Conservation (phyloP, 2,888 invertebrate genomes). For the Dione juno region DNA sequence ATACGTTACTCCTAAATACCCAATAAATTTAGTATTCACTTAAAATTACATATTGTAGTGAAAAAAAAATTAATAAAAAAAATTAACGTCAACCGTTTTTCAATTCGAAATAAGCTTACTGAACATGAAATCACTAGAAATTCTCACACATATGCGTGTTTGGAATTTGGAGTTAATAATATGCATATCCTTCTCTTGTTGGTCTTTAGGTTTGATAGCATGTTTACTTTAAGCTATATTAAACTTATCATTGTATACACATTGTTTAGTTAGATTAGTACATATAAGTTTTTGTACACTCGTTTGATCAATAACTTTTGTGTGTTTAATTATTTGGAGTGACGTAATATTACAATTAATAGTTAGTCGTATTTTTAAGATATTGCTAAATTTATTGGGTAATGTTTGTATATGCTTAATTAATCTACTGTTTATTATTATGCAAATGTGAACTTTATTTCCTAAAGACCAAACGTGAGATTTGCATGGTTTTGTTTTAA, state of each 20-base stretch:
- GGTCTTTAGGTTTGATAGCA: constrained; percentile 78
- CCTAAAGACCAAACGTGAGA: constrained; percentile 84
- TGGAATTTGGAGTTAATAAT: constrained; percentile 41
- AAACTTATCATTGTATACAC: constrained; percentile 3
- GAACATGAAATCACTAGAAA: constrained; percentile 77
- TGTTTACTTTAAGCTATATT: constrained; percentile 47
- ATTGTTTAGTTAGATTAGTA: constrained; percentile 15
- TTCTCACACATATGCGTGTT: constrained; percentile 74
- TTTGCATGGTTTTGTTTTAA: constrained; percentile 74
- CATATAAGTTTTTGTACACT: constrained; percentile 3
- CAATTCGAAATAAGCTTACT: constrained; percentile 69
- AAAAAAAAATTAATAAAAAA: constrained; percentile 51
- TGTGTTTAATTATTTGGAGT: constrained; percentile 61
- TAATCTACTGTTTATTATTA: constrained; percentile 54
- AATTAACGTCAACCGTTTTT: constrained; percentile 60
- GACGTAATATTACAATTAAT: constrained; percentile 55
- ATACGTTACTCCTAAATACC: constrained; percentile 72
- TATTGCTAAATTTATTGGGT: constrained; percentile 83
- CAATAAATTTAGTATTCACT: constrained; percentile 81
- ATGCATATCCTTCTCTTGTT: constrained; percentile 65
- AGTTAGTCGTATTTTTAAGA: constrained; percentile 65
- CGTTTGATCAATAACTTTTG: constrained; percentile 25
- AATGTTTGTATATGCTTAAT: constrained; percentile 63
- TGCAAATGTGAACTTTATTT: constrained; percentile 66
- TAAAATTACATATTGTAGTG: constrained; percentile 64